phyloP scores from a whole-genome alignment of 2,888 invertebrate species.

The Sympetrum striolatum region DNA sequence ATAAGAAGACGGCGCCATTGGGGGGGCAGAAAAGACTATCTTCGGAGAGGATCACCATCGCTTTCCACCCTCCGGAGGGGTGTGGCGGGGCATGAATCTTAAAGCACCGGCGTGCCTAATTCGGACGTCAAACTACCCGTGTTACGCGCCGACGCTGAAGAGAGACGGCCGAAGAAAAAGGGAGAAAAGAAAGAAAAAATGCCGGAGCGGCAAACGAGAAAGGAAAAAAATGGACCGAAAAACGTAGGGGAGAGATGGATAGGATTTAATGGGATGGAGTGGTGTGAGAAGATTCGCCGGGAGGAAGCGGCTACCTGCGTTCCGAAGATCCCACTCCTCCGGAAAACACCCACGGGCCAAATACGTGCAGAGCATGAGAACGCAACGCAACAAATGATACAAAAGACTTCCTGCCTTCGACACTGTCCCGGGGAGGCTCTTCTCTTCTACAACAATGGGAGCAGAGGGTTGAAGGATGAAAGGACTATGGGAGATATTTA shows the following conservation, averaged over 20 bases:
- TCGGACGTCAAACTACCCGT: neutral
- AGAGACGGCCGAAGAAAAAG: neutral
- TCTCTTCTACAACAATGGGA: neutral
- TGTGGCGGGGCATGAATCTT: neutral
- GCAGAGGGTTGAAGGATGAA: neutral
- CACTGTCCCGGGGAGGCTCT: neutral
- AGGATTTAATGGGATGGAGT: neutral
- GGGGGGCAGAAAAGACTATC: no score
- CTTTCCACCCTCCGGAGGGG: neutral
- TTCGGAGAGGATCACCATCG: no score
- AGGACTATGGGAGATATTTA: neutral
- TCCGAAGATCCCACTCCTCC: neutral
- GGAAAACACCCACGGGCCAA: neutral
- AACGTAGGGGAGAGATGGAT: neutral
- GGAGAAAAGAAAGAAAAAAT: neutral
- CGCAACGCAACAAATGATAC: neutral
- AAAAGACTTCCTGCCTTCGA: neutral
- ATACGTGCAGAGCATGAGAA: neutral
- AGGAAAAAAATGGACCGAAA: neutral
- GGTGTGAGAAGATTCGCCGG: neutral
- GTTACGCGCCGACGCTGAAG: neutral
- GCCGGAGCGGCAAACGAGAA: neutral
- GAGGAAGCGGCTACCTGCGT: neutral
- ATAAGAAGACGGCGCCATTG: no score
- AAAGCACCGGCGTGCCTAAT: neutral